Evolutionary conservation across 2,113 vertebrate genomes (phyloP), one percentile per base, ranked within the genome.

Genomic region (Serilophus lunatus): DNA sequence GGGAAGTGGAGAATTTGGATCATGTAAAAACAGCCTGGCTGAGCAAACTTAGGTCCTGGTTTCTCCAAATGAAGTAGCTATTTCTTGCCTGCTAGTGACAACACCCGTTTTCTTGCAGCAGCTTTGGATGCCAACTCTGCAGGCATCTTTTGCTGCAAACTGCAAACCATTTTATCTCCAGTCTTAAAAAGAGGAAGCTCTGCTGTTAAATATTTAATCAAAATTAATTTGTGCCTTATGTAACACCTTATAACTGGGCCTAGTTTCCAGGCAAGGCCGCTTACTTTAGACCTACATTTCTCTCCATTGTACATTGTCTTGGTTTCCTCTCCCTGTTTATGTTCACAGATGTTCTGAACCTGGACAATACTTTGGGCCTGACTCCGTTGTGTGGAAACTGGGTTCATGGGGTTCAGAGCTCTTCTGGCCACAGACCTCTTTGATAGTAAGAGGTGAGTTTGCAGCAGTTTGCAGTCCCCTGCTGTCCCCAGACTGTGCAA

Each of bases 141-240:
- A 82, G 93, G 45, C 1, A 0, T 42, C 36, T 79, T 61, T 31
- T 87, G 84, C 77, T 13, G 31, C 79, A 93, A 81, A 56, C 90
- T 74, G 72, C 74, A 92, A 80, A 80, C 22, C 26, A 70, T 47
- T 75, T 90, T 35, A 49, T 88, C 56, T 78, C 35, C 40, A 69
- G 74, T 42, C 69, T 79, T 71, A 11, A 81, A n/a, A 78, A 72
- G 49, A 68, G 24, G 38, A 84, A 85, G n/a, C 49, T 56, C 29
- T 79, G 54, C 90, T 92, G 51, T 88, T 96, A 80, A 84, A 77
- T 85, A 82, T 90, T 95, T 89, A 38, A 92, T 70, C 42, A 63
- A 49, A 78, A 75, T 53, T 76, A 84, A 65, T 88, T 74, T 83
- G 18, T 71, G 69, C 76, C 29, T 91, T 92, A 87, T 35, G 38